Evolutionary conservation across 2,113 vertebrate species (phyloP).

Genomic region (Oncorhynchus keta): DNA sequence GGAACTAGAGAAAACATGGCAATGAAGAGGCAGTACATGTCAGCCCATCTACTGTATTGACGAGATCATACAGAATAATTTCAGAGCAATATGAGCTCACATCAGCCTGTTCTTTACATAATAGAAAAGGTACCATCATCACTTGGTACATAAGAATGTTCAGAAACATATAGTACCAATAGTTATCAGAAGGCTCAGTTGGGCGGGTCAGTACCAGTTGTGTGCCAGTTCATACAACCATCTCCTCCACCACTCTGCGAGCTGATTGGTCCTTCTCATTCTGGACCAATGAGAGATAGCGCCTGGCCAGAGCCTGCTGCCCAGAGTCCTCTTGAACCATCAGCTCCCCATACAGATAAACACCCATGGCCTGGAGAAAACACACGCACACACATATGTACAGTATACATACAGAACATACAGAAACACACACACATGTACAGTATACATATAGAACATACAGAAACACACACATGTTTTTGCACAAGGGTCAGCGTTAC

Average conservation of each 20-base stretch:
- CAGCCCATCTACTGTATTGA: neutral
- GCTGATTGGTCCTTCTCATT: constrained; percentile 86
- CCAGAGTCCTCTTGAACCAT: constrained; percentile 88
- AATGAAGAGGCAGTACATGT: neutral
- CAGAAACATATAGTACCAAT: no score
- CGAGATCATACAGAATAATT: neutral
- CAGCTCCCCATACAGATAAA: constrained; percentile 95
- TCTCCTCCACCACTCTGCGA: constrained; percentile 86
- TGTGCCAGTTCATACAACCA: constrained; percentile 79
- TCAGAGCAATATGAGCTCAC: no score
- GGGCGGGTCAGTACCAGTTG: no score
- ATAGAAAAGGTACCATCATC: no score
- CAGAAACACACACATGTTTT: constrained; percentile 5
- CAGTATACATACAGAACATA: neutral
- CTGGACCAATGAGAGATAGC: constrained; percentile 78
- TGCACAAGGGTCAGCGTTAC: no score
- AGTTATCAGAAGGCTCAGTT: no score
- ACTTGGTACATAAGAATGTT: no score
- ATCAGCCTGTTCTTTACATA: no score
- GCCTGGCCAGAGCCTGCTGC: constrained; percentile 86
- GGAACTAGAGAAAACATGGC: neutral
- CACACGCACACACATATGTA: neutral
- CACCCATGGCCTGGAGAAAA: constrained; percentile 87
- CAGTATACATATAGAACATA: neutral
- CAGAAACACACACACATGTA: constrained; percentile 2